Evolutionary conservation across 1,140 invertebrate genomes (phyloP), one percentile per base, ranked within the genome.

Genomic region (Procambarus clarkii): DNA sequence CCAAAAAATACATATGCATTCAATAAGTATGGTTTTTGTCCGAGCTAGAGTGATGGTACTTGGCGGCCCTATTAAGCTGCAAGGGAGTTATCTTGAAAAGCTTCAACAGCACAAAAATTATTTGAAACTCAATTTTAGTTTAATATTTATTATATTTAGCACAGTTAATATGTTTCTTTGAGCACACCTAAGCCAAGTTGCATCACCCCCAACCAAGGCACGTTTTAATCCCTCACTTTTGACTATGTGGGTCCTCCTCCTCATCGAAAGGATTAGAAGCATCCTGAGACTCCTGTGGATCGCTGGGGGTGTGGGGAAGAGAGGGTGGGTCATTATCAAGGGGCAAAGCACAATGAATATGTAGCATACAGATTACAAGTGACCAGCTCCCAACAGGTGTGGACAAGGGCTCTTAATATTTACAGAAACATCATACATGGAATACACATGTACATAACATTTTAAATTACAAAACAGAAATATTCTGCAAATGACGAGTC

Each of bases 221-320:
- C 46, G 54, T 77, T 46, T 46, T 78, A 71, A 54, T 86, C 85
- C 64, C 91, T 92, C 91, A 92, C 91, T 92, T 92, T 87, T 87
- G 91, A 88, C 91, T 92, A 77, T 92, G 86, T 77, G 89, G 89
- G 77, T 92, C 91, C 21, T 92, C 91, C 50, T 92, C 91, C 34
- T 92, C 91, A 64, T 91, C 90, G 84, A 91, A 91, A 76, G 90
- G 90, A 86, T 92, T 92, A 60, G 79, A 44, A 58, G 79, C 85
- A 77, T 92, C 91, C 69, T 92, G 91, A 64, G 89, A 91, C 71
- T 91, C 89, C 86, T 92, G 91, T 83, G 91, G 86, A 69, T 92
- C 91, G 81, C 91, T 92, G 86, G 69, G 71, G 34, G 69, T n/a
- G 60, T 50, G 1, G 64, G 71, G 80, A 48, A 81, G 82, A 91